Evolutionary conservation across 2,113 vertebrate genomes (phyloP).

Genomic region (Nibea albiflora): DNA sequence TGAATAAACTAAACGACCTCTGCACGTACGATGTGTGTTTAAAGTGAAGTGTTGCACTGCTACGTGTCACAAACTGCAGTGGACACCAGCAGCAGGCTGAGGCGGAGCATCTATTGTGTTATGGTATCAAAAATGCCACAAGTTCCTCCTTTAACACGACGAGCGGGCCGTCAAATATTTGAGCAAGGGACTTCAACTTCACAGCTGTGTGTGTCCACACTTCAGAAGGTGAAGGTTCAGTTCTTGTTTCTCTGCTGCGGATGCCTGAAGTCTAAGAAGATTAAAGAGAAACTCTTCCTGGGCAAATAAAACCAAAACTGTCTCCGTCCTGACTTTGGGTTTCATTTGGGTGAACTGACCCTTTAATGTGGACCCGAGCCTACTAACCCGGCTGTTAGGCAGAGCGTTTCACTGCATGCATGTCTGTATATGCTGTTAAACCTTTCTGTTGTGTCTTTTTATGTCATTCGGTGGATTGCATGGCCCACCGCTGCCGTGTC

Average conservation of each 20-base stretch:
- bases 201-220: too few relatives aligned
- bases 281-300: background rate
- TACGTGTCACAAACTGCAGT: background rate
- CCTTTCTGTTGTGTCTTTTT: slow-evolving; percentile 50
- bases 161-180: too few relatives aligned
- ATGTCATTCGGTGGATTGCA: slow-evolving; percentile 65
- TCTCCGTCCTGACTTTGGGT: background rate
- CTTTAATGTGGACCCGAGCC: background rate
- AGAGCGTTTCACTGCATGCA: slow-evolving; percentile 50
- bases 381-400: slow-evolving; percentile 59
- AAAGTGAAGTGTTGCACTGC: background rate
- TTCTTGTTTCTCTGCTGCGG: too few relatives aligned
- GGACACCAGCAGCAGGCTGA: too few relatives aligned
- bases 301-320: slow-evolving; percentile 19
- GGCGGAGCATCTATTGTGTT: background rate
- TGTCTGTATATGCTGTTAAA: slow-evolving; percentile 48
- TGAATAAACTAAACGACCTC: background rate
- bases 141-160: too few relatives aligned
- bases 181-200: too few relatives aligned
- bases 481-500: slow-evolving; percentile 56
- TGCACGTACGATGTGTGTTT: too few relatives aligned
- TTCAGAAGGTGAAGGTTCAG: too few relatives aligned
- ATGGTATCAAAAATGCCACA: too few relatives aligned
- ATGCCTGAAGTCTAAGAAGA: too few relatives aligned
- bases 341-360: background rate